Conservation (phyloP, 2,113 vertebrate genomes). For the Gallinago jamesoni region DNA sequence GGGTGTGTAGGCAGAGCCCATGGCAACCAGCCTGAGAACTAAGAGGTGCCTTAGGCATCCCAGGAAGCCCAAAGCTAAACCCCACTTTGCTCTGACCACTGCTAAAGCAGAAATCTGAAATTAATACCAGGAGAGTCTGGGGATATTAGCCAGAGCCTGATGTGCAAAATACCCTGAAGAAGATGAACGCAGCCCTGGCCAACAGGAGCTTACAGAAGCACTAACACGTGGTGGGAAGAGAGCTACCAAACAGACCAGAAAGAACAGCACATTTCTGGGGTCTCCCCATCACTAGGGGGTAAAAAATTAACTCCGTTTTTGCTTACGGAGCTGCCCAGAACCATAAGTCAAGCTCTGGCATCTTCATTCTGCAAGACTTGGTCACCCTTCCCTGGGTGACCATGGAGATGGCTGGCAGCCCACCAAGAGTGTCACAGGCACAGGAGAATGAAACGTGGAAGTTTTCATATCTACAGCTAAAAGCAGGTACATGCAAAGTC, state of each 20-base stretch:
- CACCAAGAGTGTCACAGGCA: fast-evolving
- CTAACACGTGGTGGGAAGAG: neutral
- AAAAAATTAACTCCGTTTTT: neutral
- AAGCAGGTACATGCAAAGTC: neutral
- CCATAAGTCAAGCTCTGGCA: neutral
- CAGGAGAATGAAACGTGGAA: neutral
- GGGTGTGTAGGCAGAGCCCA: neutral
- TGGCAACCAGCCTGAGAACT: neutral
- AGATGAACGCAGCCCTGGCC: neutral
- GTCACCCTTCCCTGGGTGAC: neutral
- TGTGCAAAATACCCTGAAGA: neutral
- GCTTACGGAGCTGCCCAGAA: neutral
- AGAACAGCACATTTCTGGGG: neutral
- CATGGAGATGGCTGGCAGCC: fast-evolving
- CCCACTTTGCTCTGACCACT: neutral
- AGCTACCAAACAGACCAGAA: neutral
- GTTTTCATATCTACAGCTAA: neutral
- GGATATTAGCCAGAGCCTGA: neutral
- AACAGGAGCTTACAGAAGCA: neutral
- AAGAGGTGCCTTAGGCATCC: neutral
- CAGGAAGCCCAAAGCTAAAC: neutral
- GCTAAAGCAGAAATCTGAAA: neutral
- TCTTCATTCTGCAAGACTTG: neutral
- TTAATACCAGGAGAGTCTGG: neutral
- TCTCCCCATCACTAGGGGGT: neutral